Base-by-base conservation (phyloP, 2,888 invertebrate genomes). In the Drosophila trichaetosa region DNA sequence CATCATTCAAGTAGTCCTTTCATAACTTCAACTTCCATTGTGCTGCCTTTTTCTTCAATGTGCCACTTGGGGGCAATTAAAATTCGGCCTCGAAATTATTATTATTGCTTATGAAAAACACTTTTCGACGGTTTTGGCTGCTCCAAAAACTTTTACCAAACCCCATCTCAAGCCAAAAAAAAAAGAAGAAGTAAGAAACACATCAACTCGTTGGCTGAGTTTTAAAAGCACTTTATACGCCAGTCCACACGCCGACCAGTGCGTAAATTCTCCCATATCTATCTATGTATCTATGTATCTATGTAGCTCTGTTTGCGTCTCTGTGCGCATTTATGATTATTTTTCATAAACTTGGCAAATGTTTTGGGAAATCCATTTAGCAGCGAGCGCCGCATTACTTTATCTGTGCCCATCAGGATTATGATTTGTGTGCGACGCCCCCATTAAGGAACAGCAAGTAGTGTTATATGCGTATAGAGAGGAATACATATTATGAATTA, bases 1-100 rank as follows among this genome's bases (percentile, higher is more conserved):
- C 82, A 78, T 78, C 73, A 66, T 78, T 78, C 66, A 69, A 82
- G 63, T 69, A 49, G 62, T 81, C 66, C 60, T 53, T 58, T 75
- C 53, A 31, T 60, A 77, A 51, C 56, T 68, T 49, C 57, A 40
- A 29, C 34, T 31, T 40, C 13, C 31, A 51, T 42, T 61, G 46
- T 29, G 29, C 65, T 18, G 33, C 59, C 67, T 69, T 63, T 60
- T 70, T 69, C 70, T 79, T 69, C 73, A 90, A 91, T 91, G 92
- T 87, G 81, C 84, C 89, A 82, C 90, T 82, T 78, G 91, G 91
- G 91, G 88, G 83, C 90, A 92, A 91, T 91, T 92, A 91, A 92
- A 90, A 87, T 73, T 79, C 85, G 80, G 83, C 90, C 85, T 78
- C 89, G 74, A 87, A 89, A 90, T 90, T 83, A 89, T 90, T 86